Base-by-base conservation (phyloP, 2,113 vertebrate genomes). In the Heterocephalus glaber region DNA sequence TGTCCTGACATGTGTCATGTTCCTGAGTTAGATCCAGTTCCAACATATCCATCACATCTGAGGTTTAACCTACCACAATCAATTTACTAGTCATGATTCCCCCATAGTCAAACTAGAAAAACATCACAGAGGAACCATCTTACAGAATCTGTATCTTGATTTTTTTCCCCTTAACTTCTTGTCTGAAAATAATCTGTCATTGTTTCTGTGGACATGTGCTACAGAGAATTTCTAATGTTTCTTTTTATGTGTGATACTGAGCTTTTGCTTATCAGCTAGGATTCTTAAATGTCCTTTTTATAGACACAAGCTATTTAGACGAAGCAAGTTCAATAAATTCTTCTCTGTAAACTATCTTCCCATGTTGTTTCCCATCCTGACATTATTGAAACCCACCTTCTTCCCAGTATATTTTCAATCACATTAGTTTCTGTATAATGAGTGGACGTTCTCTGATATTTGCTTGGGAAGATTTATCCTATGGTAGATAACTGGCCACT, bases 21-120 rank as follows among this genome's bases (percentile, higher is more conserved):
- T 90, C 30, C 72, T 91, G 86, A 87, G 90, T 94, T 90, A 92
- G 66, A 87, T 56, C 26, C 65, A 66, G 8, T 30, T 92, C 91
- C 80, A 33, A 56, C 33, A 22, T 95, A 38, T 66, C 86, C 82
- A 47, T 92, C 70, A 52, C 19, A 91, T 83, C 20, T 96, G 41
- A 95, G 19, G 63, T 68, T 92, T 92, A 82, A 89, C 17, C 33
- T 89, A n/a, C 8, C 93, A 70, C 10, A 91, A 65, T 68, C 41
- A 84, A 61, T 30, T 82, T 44, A 54, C 28, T 49, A 81, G 66
- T 11, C 47, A 49, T 93, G 86, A 86, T 85, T 79, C 33, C 56
- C 90, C 22, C 11, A 54, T 54, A 70, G 70, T 77, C 83, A 90
- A 70, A 66, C 7, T 7, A 66, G 89, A 94, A 68, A 17, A 74